Evolutionary conservation across 1,140 invertebrate species (phyloP).

Genomic region (Dinothrombium tinctorium): DNA sequence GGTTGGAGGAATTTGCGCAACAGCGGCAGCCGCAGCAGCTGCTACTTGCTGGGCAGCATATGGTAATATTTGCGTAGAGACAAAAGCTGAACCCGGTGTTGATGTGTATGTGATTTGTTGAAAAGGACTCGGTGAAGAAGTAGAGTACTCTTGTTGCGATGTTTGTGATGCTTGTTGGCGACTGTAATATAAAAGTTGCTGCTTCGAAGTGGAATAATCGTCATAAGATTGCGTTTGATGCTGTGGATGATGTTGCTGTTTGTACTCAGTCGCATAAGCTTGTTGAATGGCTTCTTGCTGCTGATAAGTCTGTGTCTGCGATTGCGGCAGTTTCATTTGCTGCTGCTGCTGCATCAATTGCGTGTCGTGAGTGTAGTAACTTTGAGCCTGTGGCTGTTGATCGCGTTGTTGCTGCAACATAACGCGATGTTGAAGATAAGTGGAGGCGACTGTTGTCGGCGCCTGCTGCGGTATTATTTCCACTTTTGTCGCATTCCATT

Average conservation of each 20-base stretch:
- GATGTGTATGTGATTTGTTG: slow-evolving; percentile 7
- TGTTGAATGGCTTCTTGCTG: neutral
- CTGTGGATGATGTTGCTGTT: slow-evolving; percentile 1
- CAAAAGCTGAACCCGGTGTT: slow-evolving; percentile 10
- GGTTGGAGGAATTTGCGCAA: too few species aligned
- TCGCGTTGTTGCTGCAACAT: neutral
- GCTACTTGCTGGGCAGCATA: too few species aligned
- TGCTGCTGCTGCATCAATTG: neutral
- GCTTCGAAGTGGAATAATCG: too few species aligned
- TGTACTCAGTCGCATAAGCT: neutral
- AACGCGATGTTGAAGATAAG: neutral
- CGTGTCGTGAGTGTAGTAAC: too few species aligned
- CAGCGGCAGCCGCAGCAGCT: too few species aligned
- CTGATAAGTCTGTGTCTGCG: neutral
- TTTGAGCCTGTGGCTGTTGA: too few species aligned
- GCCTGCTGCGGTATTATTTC: slow-evolving; percentile 36
- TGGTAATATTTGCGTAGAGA: slow-evolving; percentile 4
- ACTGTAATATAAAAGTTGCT: too few species aligned
- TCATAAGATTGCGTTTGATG: neutral
- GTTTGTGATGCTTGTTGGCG: slow-evolving; percentile 1
- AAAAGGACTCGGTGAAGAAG: neutral
- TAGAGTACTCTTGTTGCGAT: neutral
- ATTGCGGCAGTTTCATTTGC: neutral
- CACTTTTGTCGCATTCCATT: slow-evolving; percentile 88
- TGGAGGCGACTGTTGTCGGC: neutral